A percentile compares a stretch with the other conserved stretches of the same genome.
Evolutionary conservation across 2,113 vertebrate species (phyloP).

Genomic region (Sebastes fasciatus): DNA sequence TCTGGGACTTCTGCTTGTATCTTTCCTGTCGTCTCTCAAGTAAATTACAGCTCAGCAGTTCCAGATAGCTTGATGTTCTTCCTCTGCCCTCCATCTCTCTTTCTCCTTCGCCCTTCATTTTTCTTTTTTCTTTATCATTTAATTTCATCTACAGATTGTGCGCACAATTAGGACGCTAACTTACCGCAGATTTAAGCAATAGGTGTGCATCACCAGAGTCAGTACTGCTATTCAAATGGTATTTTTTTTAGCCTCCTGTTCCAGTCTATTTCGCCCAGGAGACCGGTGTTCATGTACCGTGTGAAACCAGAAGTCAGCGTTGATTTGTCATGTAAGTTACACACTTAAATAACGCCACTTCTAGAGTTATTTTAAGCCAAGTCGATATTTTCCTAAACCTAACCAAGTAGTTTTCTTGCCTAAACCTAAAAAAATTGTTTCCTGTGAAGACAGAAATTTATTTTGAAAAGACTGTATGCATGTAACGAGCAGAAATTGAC

Average conservation of each 20-base stretch:
- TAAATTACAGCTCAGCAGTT: slow-evolving; percentile 83
- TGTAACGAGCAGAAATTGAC: no score
- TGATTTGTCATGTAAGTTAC: no score
- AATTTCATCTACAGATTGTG: slow-evolving; percentile 29
- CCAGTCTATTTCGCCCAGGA: neutral
- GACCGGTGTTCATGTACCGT: no score
- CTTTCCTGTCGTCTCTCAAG: slow-evolving; percentile 79
- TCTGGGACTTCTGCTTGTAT: slow-evolving; percentile 79
- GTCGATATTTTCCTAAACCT: no score
- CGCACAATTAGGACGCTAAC: slow-evolving; percentile 19
- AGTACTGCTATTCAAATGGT: slow-evolving; percentile 6
- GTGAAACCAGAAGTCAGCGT: no score
- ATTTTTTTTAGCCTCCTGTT: neutral
- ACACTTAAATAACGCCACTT: no score
- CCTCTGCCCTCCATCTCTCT: slow-evolving; percentile 63
- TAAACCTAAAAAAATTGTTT: no score
- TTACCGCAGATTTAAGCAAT: neutral
- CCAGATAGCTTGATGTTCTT: slow-evolving; percentile 75
- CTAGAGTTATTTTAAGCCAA: no score
- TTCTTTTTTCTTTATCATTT: slow-evolving; percentile 46
- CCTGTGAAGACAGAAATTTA: no score
- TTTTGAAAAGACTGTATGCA: no score
- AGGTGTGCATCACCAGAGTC: neutral
- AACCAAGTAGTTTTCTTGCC: no score
- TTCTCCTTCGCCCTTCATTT: slow-evolving; percentile 52